Evolutionary conservation across 2,113 vertebrate genomes (phyloP), one percentile per base, ranked within the genome.

Genomic region (Verasper variegatus): DNA sequence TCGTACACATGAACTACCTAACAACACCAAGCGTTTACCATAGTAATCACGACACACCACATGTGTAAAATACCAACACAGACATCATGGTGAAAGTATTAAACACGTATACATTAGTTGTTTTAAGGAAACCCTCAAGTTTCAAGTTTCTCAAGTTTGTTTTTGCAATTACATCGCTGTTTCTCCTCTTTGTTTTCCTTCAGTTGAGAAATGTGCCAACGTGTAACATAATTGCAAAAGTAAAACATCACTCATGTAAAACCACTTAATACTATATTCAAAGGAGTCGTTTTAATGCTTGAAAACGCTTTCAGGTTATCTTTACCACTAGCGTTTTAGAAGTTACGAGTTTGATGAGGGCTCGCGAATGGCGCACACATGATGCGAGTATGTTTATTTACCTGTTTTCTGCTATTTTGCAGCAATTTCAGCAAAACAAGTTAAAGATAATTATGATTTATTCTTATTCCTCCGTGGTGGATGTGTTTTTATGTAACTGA

Each of bases 271-370:
- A 20, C 15, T 2, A 35, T 37, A 3, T 0, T 1, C 4, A 0
- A 0, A 6, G 1, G 0, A 1, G 1, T 15, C 0, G 12, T 20
- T 6, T 52, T 78, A 47, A 0, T 20, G 11, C 6, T 8, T 23
- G 0, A 17, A 31, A 40, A 15, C 0, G 2, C 18, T 0, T 42
- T 18, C 3, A 42, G 5, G 17, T 52, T 18, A 10, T 1, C 11
- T 42, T 56, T 42, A 71, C 0, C 9, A 5, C 0, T 0, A 2
- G 0, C 17, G 8, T 2, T 0, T 0, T 13, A 7, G 0, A 74
- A 79, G 5, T 57, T 35, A 68, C 71, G 67, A 73, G 17, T 1
- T 49, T 65, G 4, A 6, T 0, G 42, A 6, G 17, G 3, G 62
- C 1, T 18, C 1, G 0, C 82, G 85, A 89, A 91, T 20, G 71